Conservation (phyloP, 2,888 invertebrate species). For the Lepetodrilus schrolli region DNA sequence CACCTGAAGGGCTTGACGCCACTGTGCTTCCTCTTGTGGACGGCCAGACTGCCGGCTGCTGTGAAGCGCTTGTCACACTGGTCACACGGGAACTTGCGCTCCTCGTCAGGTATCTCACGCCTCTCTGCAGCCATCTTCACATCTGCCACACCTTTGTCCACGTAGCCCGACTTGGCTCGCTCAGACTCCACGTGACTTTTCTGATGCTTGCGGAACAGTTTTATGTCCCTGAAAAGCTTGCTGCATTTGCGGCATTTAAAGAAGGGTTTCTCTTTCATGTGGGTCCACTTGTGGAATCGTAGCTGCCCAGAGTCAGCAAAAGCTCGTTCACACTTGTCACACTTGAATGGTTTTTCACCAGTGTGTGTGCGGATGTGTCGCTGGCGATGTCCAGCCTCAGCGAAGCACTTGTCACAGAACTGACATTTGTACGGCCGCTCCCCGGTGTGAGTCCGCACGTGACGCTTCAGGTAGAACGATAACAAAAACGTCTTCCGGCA, state of each 20-base stretch:
- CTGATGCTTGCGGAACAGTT: background rate
- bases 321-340: background rate
- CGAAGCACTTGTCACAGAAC: constrained; percentile 1
- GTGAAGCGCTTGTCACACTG: constrained; percentile 12
- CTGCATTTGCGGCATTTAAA: constrained; percentile 5
- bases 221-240: background rate
- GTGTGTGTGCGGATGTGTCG: constrained; percentile 9
- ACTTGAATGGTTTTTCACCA: constrained; percentile 6
- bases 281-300: background rate
- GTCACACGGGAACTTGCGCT: background rate
- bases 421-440: constrained; percentile 2
- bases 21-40: background rate
- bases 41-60: background rate
- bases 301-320: constrained; percentile 9
- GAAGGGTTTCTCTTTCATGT: constrained; percentile 17
- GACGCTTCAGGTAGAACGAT: constrained; percentile 8
- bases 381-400: constrained; percentile 9
- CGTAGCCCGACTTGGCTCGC: background rate
- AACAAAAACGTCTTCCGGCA: background rate
- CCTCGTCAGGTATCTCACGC: background rate
- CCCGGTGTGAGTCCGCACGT: constrained; percentile 8
- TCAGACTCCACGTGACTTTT: background rate
- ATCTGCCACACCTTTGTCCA: background rate
- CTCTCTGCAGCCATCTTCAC: background rate
- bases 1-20: constrained; percentile 6